phyloP scores from a whole-genome alignment of 2,888 invertebrate genomes.

The Aromia moschata region DNA sequence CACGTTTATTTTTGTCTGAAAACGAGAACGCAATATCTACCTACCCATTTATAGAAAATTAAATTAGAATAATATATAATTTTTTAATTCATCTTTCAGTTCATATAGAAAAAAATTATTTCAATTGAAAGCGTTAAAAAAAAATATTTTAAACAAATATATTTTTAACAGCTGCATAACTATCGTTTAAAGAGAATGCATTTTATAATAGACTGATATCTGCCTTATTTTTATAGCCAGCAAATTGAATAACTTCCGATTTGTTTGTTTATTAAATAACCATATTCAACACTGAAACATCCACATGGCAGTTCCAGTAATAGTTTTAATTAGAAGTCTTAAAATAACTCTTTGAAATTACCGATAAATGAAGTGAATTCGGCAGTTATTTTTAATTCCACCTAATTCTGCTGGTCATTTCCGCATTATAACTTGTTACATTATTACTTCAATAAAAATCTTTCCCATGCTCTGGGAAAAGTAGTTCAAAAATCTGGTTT shows the following conservation, averaged over 20 bases:
- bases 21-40: no score
- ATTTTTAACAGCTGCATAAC: no score
- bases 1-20: no score
- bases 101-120: no score
- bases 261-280: background rate
- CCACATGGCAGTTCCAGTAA: constrained; percentile 9
- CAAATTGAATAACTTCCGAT: background rate
- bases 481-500: no score
- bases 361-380: constrained; percentile 12
- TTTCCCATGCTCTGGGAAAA: constrained; percentile 1
- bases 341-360: constrained; percentile 13
- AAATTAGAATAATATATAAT: no score
- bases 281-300: background rate
- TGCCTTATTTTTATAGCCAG: background rate
- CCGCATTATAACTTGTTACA: background rate
- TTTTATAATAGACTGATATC: background rate
- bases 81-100: no score
- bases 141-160: no score
- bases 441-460: background rate
- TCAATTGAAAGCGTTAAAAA: no score
- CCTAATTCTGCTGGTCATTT: constrained; percentile 4
- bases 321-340: constrained; percentile 8
- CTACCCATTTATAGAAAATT: no score
- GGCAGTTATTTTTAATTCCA: constrained; percentile 8
- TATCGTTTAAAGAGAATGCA: background rate